Conservation (phyloP, 2,888 invertebrate species). For the Megalurothrips usitatus region DNA sequence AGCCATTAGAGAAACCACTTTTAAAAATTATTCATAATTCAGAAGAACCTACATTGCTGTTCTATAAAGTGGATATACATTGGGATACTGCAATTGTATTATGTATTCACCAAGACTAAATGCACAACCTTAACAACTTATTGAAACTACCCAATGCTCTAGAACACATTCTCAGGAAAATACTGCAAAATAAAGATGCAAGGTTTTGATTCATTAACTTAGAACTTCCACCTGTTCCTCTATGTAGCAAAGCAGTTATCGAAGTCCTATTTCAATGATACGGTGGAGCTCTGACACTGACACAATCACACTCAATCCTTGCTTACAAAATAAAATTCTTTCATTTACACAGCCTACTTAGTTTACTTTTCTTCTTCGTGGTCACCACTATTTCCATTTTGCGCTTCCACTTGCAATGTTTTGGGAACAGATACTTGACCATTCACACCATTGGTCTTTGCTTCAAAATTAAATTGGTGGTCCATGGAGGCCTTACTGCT, state of each 20-base stretch:
- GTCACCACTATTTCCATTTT: background rate
- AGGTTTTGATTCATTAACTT: background rate
- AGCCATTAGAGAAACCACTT: background rate
- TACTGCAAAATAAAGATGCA: constrained; percentile 25
- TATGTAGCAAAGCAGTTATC: background rate
- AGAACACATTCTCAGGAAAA: constrained; percentile 13
- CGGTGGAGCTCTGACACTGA: background rate
- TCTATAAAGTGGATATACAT: background rate
- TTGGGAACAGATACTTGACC: background rate
- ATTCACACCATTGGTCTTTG: background rate
- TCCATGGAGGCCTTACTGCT: background rate
- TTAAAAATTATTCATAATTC: background rate
- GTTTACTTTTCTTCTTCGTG: background rate
- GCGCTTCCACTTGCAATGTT: background rate
- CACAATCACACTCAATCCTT: background rate
- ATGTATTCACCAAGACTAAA: background rate
- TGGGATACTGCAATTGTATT: background rate
- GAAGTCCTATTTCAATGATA: background rate
- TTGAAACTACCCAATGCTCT: background rate
- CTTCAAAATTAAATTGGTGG: background rate
- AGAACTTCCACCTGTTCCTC: background rate
- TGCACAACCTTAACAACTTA: constrained; percentile 3
- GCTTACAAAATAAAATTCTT: constrained; percentile 2
- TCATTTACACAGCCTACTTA: constrained; percentile 17
- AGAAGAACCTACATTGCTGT: background rate